phyloP scores from a whole-genome alignment of 2,113 vertebrate genomes.

The Puma concolor region DNA sequence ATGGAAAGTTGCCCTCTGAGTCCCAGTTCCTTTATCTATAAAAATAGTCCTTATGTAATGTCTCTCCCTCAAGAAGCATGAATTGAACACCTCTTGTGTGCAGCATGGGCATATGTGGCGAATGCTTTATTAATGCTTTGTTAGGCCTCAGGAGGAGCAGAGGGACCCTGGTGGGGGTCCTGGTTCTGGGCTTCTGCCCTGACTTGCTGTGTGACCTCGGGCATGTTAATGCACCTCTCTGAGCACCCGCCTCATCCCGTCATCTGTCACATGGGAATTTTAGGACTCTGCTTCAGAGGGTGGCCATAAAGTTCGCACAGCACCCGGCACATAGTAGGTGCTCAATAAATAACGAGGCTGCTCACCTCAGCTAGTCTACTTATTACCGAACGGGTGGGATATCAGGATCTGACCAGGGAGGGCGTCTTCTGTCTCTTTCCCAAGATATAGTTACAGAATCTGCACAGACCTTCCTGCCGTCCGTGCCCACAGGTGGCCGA shows the following conservation, averaged over 20 bases:
- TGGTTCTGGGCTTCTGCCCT: background rate
- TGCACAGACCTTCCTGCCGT: background rate
- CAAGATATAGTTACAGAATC: background rate
- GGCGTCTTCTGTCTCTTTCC: background rate
- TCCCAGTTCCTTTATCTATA: background rate
- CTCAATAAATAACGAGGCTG: background rate
- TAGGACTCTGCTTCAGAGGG: background rate
- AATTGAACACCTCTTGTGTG: background rate
- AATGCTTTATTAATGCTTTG: background rate
- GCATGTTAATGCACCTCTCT: background rate
- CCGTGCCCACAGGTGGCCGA: background rate
- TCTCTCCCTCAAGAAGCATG: background rate
- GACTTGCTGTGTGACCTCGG: background rate
- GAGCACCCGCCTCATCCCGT: background rate
- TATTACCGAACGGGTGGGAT: background rate
- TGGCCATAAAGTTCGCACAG: background rate
- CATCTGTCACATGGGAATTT: background rate
- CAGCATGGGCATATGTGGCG: fast-evolving
- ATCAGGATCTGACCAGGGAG: background rate
- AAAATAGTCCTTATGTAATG: too few relatives aligned
- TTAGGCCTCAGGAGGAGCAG: too few relatives aligned
- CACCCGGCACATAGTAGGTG: background rate
- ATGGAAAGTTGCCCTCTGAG: background rate
- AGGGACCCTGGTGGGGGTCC: background rate
- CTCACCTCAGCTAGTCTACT: background rate